Conservation (phyloP, 2,888 invertebrate genomes). For the Catonia carolina region DNA sequence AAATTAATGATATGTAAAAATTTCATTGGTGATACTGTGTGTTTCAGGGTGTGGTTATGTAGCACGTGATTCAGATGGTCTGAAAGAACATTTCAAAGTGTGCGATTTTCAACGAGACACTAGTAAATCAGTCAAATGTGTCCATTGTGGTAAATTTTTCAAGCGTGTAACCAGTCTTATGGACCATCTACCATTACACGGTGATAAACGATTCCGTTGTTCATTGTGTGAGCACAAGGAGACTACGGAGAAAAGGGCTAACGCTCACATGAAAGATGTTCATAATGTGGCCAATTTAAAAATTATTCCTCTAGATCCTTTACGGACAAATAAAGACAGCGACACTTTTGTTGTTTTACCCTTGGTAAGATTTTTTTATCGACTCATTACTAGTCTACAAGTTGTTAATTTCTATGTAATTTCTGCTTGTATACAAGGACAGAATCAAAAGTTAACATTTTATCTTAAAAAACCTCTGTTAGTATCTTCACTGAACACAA, state of each 20-base stretch:
- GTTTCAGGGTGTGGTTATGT: conserved; percentile 16
- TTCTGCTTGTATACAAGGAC: too few relatives aligned
- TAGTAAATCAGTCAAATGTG: conserved; percentile 44
- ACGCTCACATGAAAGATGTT: conserved; percentile 48
- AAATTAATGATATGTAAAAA: too few relatives aligned
- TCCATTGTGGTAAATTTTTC: conserved; percentile 47
- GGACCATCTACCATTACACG: conserved; percentile 55
- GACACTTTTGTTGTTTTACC: conserved; percentile 49
- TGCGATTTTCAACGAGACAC: conserved; percentile 39
- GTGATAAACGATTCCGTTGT: conserved; percentile 52
- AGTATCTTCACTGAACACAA: too few relatives aligned
- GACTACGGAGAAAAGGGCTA: conserved; percentile 37
- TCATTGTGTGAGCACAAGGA: conserved; percentile 49
- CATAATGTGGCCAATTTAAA: conserved; percentile 46
- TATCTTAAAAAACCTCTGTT: too few relatives aligned
- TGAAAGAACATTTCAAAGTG: conserved; percentile 37
- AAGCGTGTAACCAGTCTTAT: conserved; percentile 45
- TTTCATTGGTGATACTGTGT: too few relatives aligned
- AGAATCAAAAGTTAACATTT: too few relatives aligned
- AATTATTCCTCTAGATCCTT: conserved; percentile 46
- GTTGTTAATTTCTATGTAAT: too few relatives aligned
- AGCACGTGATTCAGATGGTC: background rate
- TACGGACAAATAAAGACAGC: conserved; percentile 43
- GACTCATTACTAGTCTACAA: too few relatives aligned
- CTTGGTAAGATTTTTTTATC: conserved; percentile 29